phyloP scores from a whole-genome alignment of 2,797 vertebrate genomes.

The Gallinago solitaria region DNA sequence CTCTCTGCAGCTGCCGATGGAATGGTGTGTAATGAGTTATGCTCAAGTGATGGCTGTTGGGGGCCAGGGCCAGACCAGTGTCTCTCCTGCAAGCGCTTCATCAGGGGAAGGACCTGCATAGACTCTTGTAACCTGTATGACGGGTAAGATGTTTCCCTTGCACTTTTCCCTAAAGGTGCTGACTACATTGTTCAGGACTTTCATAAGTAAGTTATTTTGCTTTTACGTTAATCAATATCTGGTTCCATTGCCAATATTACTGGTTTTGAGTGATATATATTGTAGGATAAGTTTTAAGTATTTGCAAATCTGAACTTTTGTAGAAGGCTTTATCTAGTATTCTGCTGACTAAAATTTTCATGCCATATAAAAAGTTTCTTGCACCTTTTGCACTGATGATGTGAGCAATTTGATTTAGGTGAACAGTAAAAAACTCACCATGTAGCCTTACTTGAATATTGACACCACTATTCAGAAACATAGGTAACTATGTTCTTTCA shows the following conservation, averaged over 20 bases:
- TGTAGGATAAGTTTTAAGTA: background rate
- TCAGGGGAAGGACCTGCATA: conserved; percentile 88
- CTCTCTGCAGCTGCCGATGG: conserved; percentile 83
- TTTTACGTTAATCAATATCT: background rate
- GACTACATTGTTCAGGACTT: background rate
- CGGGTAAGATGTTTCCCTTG: conserved; percentile 79
- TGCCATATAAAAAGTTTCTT: background rate
- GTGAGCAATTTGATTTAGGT: background rate
- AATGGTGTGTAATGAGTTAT: conserved; percentile 91
- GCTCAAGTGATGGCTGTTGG: conserved; percentile 93
- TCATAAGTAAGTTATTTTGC: background rate
- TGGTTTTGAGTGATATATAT: background rate
- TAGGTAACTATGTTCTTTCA: background rate
- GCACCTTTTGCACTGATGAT: background rate
- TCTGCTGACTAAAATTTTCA: background rate
- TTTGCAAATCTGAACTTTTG: background rate
- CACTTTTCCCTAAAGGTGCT: background rate
- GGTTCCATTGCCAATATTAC: background rate
- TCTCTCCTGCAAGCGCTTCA: conserved; percentile 90
- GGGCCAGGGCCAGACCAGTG: conserved; percentile 94
- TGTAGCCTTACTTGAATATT: background rate
- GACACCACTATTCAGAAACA: background rate
- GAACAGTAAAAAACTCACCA: background rate
- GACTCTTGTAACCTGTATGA: conserved; percentile 91
- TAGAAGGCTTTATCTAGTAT: background rate